Base-by-base conservation (phyloP, 1,140 invertebrate genomes). In the Alviniconcha marisindica region DNA sequence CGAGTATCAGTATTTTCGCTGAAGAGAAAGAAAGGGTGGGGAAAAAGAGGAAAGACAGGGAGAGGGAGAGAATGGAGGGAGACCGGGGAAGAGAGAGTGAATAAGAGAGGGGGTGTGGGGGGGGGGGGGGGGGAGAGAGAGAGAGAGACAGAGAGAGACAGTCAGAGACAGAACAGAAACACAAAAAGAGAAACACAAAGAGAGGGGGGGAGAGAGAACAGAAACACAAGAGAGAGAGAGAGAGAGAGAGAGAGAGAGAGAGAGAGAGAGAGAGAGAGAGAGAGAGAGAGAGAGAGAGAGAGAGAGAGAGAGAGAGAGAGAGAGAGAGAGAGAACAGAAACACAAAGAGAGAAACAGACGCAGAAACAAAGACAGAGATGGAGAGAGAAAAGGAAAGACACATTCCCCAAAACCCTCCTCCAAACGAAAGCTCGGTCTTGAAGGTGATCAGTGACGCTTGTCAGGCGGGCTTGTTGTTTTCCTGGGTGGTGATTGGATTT, bases 201-300 rank as follows among this genome's bases (percentile, higher is more conserved):
- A 4, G 24, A 24, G 24, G 24, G 7, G 28, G 56, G 28, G 56
- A 7, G 24, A 24, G 24, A 60, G 24, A 60, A n/a, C 18, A n/a
- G 28, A n/a, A 12, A 4, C 4, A n/a, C 10, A n/a, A 24, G 24
- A 7, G 24, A 24, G 7, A 24, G 56, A 24, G 24, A 24, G 56
- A 60, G 24, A 60, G 56, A 60, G 24, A 60, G 56, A 60, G 24
- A 60, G 56, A 60, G 24, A 60, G 28, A 66, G 28, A 66, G 60
- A 66, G 56, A 66, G 60, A 66, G 60, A 66, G 60, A 66, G 60
- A 66, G 60, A 66, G 60, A 66, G 60, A 66, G 60, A 66, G 60
- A 33, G 60, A 33, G 28, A 21, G 21, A 21, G 54, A 66, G 60
- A 66, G 60, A 31, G 24, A 66, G 60, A 33, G n/a, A 33, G 3